A percentile compares a stretch with the other conserved stretches of the same genome.
Evolutionary conservation across 2,888 invertebrate genomes (phyloP).

Genomic region (Cheilosia soror): DNA sequence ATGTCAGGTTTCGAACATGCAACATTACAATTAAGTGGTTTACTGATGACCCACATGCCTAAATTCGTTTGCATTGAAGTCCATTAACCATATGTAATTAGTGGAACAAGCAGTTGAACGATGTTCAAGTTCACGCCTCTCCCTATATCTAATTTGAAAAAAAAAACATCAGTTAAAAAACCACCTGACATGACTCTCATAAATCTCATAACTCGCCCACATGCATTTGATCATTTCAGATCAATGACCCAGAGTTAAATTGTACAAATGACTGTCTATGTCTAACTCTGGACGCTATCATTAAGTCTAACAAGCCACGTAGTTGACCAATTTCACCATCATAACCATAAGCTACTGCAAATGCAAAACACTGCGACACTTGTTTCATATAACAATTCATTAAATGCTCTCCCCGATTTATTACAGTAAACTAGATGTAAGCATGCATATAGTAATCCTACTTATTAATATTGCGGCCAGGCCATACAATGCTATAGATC

Average conservation of each 20-base stretch:
- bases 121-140: constrained; percentile 41
- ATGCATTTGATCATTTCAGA: constrained; percentile 29
- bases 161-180: neutral
- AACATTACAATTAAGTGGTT: neutral
- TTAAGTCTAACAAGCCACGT: constrained; percentile 40
- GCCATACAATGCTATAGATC: constrained; percentile 17
- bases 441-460: neutral
- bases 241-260: constrained; percentile 50
- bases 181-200: constrained; percentile 23
- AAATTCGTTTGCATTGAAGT: neutral
- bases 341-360: constrained; percentile 1
- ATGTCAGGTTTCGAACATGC: neutral
- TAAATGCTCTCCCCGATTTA: constrained; percentile 29
- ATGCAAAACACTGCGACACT: constrained; percentile 42
- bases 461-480: neutral
- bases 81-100: constrained; percentile 32
- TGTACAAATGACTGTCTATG: constrained; percentile 11
- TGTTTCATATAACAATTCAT: constrained; percentile 42
- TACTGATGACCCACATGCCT: constrained; percentile 5
- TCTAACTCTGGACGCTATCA: constrained; percentile 25
- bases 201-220: constrained; percentile 19
- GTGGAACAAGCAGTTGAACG: neutral
- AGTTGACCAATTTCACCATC: constrained; percentile 42
- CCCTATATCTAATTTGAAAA: neutral
- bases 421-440: constrained; percentile 6